Percentiles rank a stretch among this genome's conserved stretches.
phyloP scores from a whole-genome alignment of 2,797 vertebrate genomes.

The Lutjanus campechanus region DNA sequence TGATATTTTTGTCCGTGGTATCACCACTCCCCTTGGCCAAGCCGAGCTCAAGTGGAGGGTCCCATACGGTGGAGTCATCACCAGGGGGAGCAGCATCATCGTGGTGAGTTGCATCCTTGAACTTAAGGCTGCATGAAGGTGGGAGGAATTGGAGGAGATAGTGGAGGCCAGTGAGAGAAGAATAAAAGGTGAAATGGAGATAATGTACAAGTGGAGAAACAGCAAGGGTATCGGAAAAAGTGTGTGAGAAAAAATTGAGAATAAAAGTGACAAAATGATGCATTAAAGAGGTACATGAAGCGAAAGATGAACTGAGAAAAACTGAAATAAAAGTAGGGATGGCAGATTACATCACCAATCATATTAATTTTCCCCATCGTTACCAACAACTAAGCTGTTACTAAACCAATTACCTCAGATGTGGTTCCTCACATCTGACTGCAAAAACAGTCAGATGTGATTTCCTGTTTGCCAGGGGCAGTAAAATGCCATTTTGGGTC shows the following conservation, averaged over 20 bases:
- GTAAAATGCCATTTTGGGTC: too few relatives aligned
- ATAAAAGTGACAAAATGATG: neutral
- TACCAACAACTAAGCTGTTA: neutral
- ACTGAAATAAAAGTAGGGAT: neutral
- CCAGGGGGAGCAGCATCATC: too few relatives aligned
- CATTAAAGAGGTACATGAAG: neutral
- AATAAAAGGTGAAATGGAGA: neutral
- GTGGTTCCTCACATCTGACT: neutral
- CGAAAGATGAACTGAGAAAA: neutral
- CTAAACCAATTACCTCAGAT: neutral
- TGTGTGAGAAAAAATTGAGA: neutral
- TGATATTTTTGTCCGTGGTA: neutral
- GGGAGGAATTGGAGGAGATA: neutral
- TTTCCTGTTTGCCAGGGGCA: too few relatives aligned
- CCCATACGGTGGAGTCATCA: slow-evolving; percentile 72
- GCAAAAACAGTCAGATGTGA: too few relatives aligned
- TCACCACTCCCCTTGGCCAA: neutral
- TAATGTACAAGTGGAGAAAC: neutral
- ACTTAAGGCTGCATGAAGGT: neutral
- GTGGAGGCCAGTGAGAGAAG: too few relatives aligned
- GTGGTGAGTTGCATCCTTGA: neutral
- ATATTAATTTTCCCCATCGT: neutral
- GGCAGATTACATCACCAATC: neutral
- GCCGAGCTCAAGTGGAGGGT: slow-evolving; percentile 71
- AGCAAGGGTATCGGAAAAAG: neutral